These are phyloP conservation scores for Chlorodrepanis virens DNA, from an alignment of 2,113 vertebrate species.

Conservation along the genomic window DNA sequence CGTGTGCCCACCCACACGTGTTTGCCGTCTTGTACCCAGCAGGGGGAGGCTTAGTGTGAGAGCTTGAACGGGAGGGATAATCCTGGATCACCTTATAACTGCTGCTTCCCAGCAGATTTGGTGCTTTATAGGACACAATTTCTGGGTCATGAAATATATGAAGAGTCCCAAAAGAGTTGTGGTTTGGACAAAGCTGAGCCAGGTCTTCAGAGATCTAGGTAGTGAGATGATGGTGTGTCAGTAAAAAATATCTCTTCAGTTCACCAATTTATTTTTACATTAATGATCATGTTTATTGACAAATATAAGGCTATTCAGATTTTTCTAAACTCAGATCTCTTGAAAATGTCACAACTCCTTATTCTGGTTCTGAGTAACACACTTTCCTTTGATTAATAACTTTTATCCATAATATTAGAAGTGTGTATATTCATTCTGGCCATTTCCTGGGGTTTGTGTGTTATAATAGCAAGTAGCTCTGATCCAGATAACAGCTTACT, in stretches of 20 bases:
- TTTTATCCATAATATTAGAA: neutral
- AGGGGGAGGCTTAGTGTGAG: neutral
- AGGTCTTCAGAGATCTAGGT: neutral
- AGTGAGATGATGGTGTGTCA: neutral
- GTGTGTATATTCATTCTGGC: neutral
- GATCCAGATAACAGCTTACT: neutral
- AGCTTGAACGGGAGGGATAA: neutral
- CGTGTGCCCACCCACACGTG: rapidly evolving
- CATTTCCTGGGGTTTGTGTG: neutral
- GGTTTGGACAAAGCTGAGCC: neutral
- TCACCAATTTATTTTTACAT: neutral
- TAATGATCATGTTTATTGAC: neutral
- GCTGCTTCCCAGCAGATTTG: neutral
- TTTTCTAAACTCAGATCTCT: neutral
- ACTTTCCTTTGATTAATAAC: neutral
- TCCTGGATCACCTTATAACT: neutral
- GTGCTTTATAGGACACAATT: neutral
- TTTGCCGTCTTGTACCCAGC: neutral
- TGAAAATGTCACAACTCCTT: neutral
- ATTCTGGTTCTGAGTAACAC: neutral
- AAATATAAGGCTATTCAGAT: neutral
- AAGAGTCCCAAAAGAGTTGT: neutral
- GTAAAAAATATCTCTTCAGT: neutral
- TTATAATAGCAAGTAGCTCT: neutral
- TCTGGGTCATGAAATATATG: neutral